Evolutionary conservation across 2,797 vertebrate genomes (phyloP), one percentile per base, ranked within the genome.

Genomic region (Etheostoma nigrum): DNA sequence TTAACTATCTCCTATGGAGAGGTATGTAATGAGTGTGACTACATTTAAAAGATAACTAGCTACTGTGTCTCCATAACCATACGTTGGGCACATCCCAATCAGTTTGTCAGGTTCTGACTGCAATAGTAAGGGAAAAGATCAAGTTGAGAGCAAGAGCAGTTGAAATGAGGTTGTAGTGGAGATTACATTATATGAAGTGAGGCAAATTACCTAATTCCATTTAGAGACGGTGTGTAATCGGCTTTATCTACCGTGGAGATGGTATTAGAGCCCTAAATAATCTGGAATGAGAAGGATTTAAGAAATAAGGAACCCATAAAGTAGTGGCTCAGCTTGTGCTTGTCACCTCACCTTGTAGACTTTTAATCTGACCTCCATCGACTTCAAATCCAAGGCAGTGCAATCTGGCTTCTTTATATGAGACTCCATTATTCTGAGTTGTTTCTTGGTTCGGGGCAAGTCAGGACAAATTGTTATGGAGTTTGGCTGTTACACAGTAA

Each of bases 151-250:
- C 67, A 9, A 21, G 61, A 53, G 42, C 15, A 5, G 62, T 21
- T 76, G 64, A 70, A 76, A 72, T 48, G 68, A 75, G 58, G 59
- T 55, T 79, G 52, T 58, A 25, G 67, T 5, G 55, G 70, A 86
- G 85, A 88, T 88, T 87, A 84, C 68, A 72, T 18, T 60, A 44
- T 80, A 87, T 40, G 80, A 86, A 88, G 67, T 79, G 30, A 81
- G 42, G 67, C 42, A 90, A 92, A 92, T 90, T 83, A 81, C 75
- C 80, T 87, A 90, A 92, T 91, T 90, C 86, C 71, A 81, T 87
- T 92, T 74, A 80, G 73, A 90, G 63, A 83, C 47, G 12, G n/a
- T 60, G 66, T 75, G 72, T 92, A 93, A 93, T 91, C 69, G 62
- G 80, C 86, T 92, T 93, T 88, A 91, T 92, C 87, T 87, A 64